A percentile compares a stretch with the other conserved stretches of the same genome.
Conservation (phyloP, 2,888 invertebrate genomes). For the Andricus curvator region DNA sequence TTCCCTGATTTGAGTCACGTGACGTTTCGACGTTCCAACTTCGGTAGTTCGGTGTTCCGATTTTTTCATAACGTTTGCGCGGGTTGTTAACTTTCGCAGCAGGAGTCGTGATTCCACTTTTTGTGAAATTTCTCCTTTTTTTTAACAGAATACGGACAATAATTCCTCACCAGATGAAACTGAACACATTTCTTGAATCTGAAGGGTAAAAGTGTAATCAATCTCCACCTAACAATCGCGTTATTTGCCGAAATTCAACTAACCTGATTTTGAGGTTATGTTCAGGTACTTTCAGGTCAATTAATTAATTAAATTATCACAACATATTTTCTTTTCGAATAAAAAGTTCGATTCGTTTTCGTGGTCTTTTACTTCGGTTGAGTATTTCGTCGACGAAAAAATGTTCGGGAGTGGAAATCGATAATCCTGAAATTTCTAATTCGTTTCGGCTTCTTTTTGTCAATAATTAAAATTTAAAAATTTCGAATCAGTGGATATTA, state of each 20-base stretch:
- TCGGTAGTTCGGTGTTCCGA: not conserved
- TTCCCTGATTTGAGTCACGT: not conserved
- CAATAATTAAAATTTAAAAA: too few species aligned
- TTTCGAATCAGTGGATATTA: too few species aligned
- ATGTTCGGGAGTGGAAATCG: too few species aligned
- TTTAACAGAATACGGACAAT: not conserved
- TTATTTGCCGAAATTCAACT: not conserved
- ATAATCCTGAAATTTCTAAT: too few species aligned
- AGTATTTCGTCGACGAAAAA: too few species aligned
- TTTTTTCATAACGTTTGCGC: not conserved
- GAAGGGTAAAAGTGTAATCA: not conserved
- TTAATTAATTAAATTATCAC: too few species aligned
- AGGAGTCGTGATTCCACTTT: not conserved
- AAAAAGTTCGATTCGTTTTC: too few species aligned
- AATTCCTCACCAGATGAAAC: not conserved
- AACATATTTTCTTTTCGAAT: too few species aligned
- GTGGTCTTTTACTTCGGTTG: too few species aligned
- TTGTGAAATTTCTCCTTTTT: not conserved
- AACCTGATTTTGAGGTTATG: not conserved
- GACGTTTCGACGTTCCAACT: not conserved
- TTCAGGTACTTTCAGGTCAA: not conserved
- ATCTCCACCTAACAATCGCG: not conserved
- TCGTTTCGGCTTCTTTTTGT: too few species aligned
- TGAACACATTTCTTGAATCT: not conserved
- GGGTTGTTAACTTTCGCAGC: not conserved